These are phyloP conservation scores for Tylochromis polylepis DNA, from an alignment of 2,113 vertebrate species.

Conservation along the genomic window DNA sequence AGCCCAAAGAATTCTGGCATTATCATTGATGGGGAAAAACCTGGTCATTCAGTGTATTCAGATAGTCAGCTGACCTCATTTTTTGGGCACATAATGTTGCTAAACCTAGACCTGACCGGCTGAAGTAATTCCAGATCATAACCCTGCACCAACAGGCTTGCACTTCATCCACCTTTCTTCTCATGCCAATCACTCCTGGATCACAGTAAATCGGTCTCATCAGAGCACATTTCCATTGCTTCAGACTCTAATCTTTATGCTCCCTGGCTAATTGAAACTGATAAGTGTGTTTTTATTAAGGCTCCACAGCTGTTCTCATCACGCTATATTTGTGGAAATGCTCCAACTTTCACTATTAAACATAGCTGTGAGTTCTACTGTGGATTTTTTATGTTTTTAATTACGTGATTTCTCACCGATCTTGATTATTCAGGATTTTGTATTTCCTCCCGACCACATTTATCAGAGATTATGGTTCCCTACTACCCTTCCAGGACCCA, in stretches of 20 bases:
- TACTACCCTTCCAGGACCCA: not conserved
- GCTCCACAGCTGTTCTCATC: not conserved
- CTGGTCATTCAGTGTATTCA: not conserved
- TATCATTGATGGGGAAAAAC: too few relatives aligned
- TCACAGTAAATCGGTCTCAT: not conserved
- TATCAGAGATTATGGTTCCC: not conserved
- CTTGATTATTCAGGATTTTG: not conserved
- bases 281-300: not conserved
- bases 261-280: not conserved
- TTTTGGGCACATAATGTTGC: not conserved
- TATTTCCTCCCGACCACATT: rapidly evolving
- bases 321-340: not conserved
- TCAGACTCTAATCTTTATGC: not conserved
- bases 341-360: not conserved
- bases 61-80: not conserved
- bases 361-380: not conserved
- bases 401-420: not conserved
- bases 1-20: not conserved
- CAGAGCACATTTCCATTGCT: not conserved
- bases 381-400: not conserved
- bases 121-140: not conserved
- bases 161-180: not conserved
- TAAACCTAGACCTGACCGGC: not conserved
- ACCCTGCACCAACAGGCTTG: not conserved
- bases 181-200: not conserved